Evolutionary conservation across 2,113 vertebrate genomes (phyloP), one percentile per base, ranked within the genome.

Genomic region (Eublepharis macularius): DNA sequence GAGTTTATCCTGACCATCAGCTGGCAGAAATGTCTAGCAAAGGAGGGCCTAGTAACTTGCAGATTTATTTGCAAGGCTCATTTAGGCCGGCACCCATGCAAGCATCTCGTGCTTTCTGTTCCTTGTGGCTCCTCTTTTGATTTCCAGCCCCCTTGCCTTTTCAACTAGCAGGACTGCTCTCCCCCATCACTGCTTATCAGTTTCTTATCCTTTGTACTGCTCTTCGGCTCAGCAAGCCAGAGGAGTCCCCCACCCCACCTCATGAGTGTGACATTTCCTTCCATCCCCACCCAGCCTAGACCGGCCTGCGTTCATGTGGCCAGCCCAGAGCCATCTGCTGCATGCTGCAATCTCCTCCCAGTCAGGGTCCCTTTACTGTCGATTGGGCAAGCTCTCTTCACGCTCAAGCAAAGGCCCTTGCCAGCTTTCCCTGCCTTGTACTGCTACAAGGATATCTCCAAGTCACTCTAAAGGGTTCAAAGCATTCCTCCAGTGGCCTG

Each of bases 351-450:
- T 24, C 0, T 69, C 0, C 80, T 69, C 83, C 45, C 49, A 0
- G 0, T 1, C 7, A 79, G 0, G 51, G 21, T 0, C 76, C 80
- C 41, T 88, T 77, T 39, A 26, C 86, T 73, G 0, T 0, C 4
- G 83, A 43, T 88, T 13, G 89, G 75, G 45, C 85, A 81, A 54
- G 17, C 43, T 17, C 82, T n/a, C 36, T 39, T 0, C 74, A 82
- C 85, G 85, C 26, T 87, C 79, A 34, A 69, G 26, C 0, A 79
- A 89, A 86, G 82, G 54, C n/a, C 26, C 32, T 29, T 3, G 74
- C 74, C 74, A 24, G 75, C 1, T 78, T 82, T 90, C 87, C 84
- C 51, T 85, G 45, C 32, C 88, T 60, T 79, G 11, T 87, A 1
- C 0, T 39, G 87, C 84, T 81, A 0, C 82, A 89, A 90, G 88